Evolutionary conservation across 2,113 vertebrate genomes (phyloP).

Genomic region (Rhineura floridana): DNA sequence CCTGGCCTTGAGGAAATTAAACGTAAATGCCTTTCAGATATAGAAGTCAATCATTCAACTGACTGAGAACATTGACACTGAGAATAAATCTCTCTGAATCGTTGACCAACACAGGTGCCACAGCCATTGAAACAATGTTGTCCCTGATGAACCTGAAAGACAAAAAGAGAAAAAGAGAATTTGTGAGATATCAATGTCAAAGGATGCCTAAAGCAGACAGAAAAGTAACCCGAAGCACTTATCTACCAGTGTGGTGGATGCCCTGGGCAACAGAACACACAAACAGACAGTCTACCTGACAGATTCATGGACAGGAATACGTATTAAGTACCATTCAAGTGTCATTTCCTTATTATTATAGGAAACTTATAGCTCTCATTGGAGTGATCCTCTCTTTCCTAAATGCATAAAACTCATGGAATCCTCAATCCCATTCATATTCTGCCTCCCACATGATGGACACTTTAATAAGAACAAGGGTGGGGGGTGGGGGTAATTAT

Average conservation of each 20-base stretch:
- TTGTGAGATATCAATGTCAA: conserved; percentile 8
- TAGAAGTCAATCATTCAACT: conserved; percentile 22
- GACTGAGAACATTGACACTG: not conserved
- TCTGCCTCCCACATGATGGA: not conserved
- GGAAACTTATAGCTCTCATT: too few relatives aligned
- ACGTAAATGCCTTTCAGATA: conserved; percentile 27
- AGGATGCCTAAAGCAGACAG: not conserved
- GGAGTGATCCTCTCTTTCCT: not conserved
- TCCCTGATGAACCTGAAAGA: conserved; percentile 23
- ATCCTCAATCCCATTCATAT: too few relatives aligned
- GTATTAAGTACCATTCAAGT: not conserved
- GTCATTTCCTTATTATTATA: not conserved
- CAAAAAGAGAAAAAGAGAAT: conserved; percentile 14
- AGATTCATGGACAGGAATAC: not conserved
- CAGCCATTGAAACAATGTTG: conserved; percentile 9
- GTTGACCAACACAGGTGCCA: not conserved
- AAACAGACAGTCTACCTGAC: not conserved
- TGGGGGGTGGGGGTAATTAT: too few relatives aligned
- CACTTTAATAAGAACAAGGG: not conserved
- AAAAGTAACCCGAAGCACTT: not conserved
- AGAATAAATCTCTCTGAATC: conserved; percentile 3
- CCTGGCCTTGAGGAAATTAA: conserved; percentile 21
- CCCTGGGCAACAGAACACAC: conserved; percentile 1
- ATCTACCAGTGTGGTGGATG: not conserved
- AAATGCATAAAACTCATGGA: not conserved